phyloP scores from a whole-genome alignment of 2,888 invertebrate species.

The Zaprionus bogoriensis region DNA sequence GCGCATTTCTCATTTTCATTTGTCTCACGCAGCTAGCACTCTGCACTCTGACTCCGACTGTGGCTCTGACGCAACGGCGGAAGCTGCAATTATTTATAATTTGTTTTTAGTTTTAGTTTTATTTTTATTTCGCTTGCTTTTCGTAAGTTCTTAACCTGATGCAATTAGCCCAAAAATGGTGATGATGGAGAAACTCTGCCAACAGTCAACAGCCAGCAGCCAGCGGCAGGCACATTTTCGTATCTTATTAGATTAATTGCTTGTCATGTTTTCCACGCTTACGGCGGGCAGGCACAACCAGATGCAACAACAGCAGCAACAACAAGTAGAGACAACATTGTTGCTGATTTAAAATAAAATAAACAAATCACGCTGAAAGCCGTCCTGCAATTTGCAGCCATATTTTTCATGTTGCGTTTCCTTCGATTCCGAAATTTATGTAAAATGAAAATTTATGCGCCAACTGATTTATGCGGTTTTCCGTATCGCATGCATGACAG shows the following conservation, averaged over 20 bases:
- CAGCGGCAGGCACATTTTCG: slow-evolving; percentile 18
- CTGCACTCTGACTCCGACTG: no score
- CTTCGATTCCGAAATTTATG: slow-evolving; percentile 69
- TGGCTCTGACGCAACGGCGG: slow-evolving; percentile 60
- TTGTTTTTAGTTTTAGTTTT: slow-evolving; percentile 38
- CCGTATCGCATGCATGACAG: slow-evolving; percentile 65
- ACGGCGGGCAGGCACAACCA: slow-evolving; percentile 17
- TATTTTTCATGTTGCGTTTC: slow-evolving; percentile 66
- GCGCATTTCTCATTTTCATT: slow-evolving; percentile 59
- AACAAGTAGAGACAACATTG: slow-evolving; percentile 17
- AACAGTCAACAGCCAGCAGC: slow-evolving; percentile 17
- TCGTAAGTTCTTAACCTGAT: slow-evolving; percentile 30
- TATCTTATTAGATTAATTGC: slow-evolving; percentile 67
- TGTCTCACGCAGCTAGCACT: slow-evolving; percentile 23
- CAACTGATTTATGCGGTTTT: slow-evolving; percentile 75
- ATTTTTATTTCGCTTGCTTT: slow-evolving; percentile 9
- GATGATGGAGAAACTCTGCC: slow-evolving; percentile 43
- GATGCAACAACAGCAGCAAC: slow-evolving; percentile 17
- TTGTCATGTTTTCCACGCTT: slow-evolving; percentile 68
- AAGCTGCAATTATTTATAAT: slow-evolving; percentile 77
- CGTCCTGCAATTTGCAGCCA: slow-evolving; percentile 73
- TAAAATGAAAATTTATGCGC: slow-evolving; percentile 78
- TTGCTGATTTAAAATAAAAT: slow-evolving; percentile 50
- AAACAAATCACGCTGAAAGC: slow-evolving; percentile 58
- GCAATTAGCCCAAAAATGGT: slow-evolving; percentile 59